These are phyloP conservation scores for Brotula barbata DNA, from an alignment of 2,797 vertebrate species.

Conservation along the genomic window DNA sequence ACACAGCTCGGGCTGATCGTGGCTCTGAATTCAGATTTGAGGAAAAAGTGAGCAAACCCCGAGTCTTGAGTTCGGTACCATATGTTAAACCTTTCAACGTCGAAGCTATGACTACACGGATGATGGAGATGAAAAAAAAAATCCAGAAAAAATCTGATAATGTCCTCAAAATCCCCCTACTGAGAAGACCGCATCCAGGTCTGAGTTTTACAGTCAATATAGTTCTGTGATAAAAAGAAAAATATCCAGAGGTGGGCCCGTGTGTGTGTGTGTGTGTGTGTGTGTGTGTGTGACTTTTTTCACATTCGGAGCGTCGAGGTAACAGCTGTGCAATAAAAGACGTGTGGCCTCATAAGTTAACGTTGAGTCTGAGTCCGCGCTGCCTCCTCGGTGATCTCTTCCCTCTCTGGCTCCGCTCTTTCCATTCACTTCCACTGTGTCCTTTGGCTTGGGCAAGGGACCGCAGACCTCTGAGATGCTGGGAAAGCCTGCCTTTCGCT, in stretches of 20 bases:
- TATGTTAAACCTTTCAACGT: slow-evolving; percentile 49
- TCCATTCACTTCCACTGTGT: slow-evolving; percentile 64
- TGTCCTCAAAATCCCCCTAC: slow-evolving; percentile 52
- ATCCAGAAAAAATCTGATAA: slow-evolving; percentile 55
- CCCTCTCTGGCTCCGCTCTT: slow-evolving; percentile 50
- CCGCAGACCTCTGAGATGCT: slow-evolving; percentile 51
- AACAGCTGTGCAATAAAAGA: slow-evolving; percentile 73
- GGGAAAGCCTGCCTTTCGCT: slow-evolving; percentile 42
- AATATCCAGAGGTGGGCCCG: slow-evolving; percentile 49
- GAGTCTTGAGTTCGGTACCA: slow-evolving; percentile 56
- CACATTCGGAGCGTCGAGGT: slow-evolving; percentile 61
- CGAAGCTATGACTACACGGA: slow-evolving; percentile 57
- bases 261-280: no score
- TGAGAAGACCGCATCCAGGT: slow-evolving; percentile 58
- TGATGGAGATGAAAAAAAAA: slow-evolving; percentile 17
- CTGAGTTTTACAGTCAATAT: slow-evolving; percentile 60
- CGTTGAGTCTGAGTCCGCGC: slow-evolving; percentile 58
- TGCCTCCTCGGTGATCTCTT: slow-evolving; percentile 56
- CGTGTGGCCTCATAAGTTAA: slow-evolving; percentile 67
- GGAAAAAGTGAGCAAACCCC: slow-evolving; percentile 47
- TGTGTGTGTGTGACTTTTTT: slow-evolving; percentile 64
- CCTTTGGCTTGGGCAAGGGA: slow-evolving; percentile 59
- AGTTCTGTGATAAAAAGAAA: slow-evolving; percentile 36
- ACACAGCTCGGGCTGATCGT: slow-evolving; percentile 12
- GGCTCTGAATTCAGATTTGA: slow-evolving; percentile 26